Evolutionary conservation across 35 echinoderm and acorn worm genomes (phyloP).

Genomic region (Stichopus chloronotus): DNA sequence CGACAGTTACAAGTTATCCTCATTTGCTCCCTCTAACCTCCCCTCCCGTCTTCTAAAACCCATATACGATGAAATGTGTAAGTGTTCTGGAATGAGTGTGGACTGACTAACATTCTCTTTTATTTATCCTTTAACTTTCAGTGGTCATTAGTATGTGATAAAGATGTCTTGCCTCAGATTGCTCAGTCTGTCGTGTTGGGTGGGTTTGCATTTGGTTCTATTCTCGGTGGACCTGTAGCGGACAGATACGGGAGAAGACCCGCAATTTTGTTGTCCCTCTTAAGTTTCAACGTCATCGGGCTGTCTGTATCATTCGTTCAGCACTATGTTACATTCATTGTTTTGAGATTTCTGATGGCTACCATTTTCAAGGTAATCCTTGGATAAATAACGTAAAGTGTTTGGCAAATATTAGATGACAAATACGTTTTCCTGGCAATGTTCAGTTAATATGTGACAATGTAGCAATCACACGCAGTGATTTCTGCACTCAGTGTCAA

Average conservation of each 20-base stretch:
- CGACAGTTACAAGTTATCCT: no score
- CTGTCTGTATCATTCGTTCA: not conserved
- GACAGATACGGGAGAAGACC: not conserved
- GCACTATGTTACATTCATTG: not conserved
- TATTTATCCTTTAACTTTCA: not conserved
- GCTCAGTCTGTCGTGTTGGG: not conserved
- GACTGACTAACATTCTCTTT: no score
- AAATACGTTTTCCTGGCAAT: no score
- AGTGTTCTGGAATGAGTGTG: no score
- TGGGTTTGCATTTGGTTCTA: not conserved
- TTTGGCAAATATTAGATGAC: no score
- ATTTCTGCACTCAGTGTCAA: no score
- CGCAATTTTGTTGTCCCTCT: not conserved
- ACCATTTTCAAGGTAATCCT: conserved; percentile 1
- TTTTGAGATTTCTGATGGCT: conserved; percentile 7
- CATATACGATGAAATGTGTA: no score
- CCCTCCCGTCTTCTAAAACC: no score
- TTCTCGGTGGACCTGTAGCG: not conserved
- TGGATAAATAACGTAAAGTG: no score
- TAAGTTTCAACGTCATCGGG: not conserved
- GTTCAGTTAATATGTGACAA: no score
- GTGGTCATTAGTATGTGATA: not conserved
- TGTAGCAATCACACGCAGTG: no score
- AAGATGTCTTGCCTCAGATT: not conserved
- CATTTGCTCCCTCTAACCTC: no score